Base-by-base conservation (phyloP, 2,888 invertebrate genomes). In the Campaea margaritaria region DNA sequence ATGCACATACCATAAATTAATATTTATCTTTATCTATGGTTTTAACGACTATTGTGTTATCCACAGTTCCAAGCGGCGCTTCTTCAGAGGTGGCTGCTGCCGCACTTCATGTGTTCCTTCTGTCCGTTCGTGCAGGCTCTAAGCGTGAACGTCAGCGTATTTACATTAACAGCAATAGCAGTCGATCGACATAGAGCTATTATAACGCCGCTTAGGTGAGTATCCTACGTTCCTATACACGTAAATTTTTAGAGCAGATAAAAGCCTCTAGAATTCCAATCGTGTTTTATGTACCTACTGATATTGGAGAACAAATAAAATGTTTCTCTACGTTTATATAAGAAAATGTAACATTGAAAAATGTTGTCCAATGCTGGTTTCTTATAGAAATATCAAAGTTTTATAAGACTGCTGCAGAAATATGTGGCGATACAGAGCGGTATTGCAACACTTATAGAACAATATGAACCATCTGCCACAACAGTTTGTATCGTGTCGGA, bases 91-190 rank as follows among this genome's bases (percentile, higher is more conserved):
- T 98, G 98, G 97, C 94, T 96, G 73, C 93, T 97, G 46, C 97
- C 97, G 0, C 92, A 95, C 77, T 96, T 97, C 81, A 96, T 98
- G 95, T 98, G 98, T 81, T 95, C 96, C 0, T 96, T 97, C 82
- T 97, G 97, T 70, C 97, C 97, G 0, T 98, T 97, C 85, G 95
- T 97, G 10, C 97, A 97, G 87, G 95, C 96, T 0, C 89, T 98
- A 13, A 96, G 96, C 68, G 97, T 98, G 0, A 97, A 96, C 78
- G 97, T 97, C n/a, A 96, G 96, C 70, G 96, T 98, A 34, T 96
- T 97, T 79, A 97, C 97, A 0, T 88, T 98, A 15, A 97, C 97
- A 11, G 96, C 96, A 51, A 97, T 97, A 59, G 97, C 97, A 0
- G 94, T 97, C 56, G 97, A 98, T 87, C 93, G 97, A 21, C 97